These are phyloP conservation scores for Schizopygopsis pylzovi DNA, from an alignment of 2,797 vertebrate genomes.

Conservation along the genomic window DNA sequence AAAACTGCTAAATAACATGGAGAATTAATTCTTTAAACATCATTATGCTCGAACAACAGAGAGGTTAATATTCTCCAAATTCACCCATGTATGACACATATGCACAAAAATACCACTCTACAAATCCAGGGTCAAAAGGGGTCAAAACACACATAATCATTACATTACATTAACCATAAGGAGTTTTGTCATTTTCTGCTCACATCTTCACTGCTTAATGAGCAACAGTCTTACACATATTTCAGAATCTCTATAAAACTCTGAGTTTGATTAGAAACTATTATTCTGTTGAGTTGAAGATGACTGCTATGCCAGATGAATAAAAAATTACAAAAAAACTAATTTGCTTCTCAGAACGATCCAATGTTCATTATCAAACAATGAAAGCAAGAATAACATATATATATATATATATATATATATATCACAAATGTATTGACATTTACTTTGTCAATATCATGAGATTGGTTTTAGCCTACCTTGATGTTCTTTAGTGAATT, in stretches of 20 bases:
- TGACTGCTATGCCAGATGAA: not conserved
- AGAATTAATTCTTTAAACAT: slow-evolving; percentile 29
- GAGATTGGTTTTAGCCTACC: not conserved
- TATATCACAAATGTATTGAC: not conserved
- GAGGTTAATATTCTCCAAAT: not conserved
- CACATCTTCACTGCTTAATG: slow-evolving; percentile 2
- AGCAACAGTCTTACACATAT: slow-evolving; percentile 3
- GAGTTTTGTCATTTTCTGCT: slow-evolving; percentile 12
- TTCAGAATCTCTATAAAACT: not conserved
- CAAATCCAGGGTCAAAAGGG: not conserved
- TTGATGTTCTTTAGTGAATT: not conserved
- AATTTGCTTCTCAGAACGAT: not conserved
- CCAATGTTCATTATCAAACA: slow-evolving; percentile 1
- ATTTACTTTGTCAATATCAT: no score
- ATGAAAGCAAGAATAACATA: not conserved
- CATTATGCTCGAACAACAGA: slow-evolving; percentile 22
- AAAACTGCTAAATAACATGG: slow-evolving; percentile 15
- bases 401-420: not conserved
- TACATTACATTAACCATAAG: not conserved
- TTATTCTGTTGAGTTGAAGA: not conserved
- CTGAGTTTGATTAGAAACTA: not conserved
- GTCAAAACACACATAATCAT: slow-evolving; percentile 12
- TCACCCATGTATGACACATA: not conserved
- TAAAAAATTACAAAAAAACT: not conserved
- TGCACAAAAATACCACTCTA: not conserved